Percentiles rank a stretch among this genome's conserved stretches.
Conservation (phyloP, 2,888 invertebrate species). For the Drosophila kuntzei region DNA sequence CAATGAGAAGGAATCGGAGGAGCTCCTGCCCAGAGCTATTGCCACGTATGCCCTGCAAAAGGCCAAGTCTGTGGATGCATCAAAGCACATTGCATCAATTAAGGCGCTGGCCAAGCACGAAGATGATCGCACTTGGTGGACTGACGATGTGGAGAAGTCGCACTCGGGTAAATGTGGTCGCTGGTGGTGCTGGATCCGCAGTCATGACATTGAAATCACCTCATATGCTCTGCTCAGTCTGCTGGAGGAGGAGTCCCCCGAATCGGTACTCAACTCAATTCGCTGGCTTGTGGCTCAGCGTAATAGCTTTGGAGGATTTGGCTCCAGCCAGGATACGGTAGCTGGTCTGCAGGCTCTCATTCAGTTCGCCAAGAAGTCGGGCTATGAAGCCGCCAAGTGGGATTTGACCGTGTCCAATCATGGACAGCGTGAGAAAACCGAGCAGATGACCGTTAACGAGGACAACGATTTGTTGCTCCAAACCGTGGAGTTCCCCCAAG, state of each 20-base stretch:
- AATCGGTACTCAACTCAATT: slow-evolving; percentile 86
- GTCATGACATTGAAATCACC: slow-evolving; percentile 81
- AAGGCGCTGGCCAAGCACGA: slow-evolving; percentile 87
- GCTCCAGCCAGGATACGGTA: slow-evolving; percentile 92
- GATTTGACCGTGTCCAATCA: slow-evolving; percentile 87
- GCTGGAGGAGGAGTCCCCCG: slow-evolving; percentile 75
- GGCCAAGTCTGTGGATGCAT: slow-evolving; percentile 90
- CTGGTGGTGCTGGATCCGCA: slow-evolving; percentile 85
- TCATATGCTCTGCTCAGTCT: slow-evolving; percentile 80
- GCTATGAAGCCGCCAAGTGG: slow-evolving; percentile 86
- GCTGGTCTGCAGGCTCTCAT: slow-evolving; percentile 90
- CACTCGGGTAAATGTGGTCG: slow-evolving; percentile 27
- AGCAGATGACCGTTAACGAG: slow-evolving; percentile 88
- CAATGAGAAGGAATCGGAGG: slow-evolving; percentile 88
- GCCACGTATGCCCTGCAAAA: slow-evolving; percentile 91
- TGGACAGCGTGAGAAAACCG: slow-evolving; percentile 82
- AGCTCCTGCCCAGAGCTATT: slow-evolving; percentile 91
- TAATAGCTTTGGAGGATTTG: slow-evolving; percentile 90
- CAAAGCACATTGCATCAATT: slow-evolving; percentile 75
- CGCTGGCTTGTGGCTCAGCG: slow-evolving; percentile 91
- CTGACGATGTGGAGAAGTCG: slow-evolving; percentile 87
- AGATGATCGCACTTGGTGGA: slow-evolving; percentile 92
- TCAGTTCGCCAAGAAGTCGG: slow-evolving; percentile 86
- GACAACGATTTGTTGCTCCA: slow-evolving; percentile 93
- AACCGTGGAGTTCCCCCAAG: slow-evolving; percentile 87